These are phyloP conservation scores for Lydus trimaculatus DNA, from an alignment of 2,888 invertebrate genomes.

Conservation along the genomic window DNA sequence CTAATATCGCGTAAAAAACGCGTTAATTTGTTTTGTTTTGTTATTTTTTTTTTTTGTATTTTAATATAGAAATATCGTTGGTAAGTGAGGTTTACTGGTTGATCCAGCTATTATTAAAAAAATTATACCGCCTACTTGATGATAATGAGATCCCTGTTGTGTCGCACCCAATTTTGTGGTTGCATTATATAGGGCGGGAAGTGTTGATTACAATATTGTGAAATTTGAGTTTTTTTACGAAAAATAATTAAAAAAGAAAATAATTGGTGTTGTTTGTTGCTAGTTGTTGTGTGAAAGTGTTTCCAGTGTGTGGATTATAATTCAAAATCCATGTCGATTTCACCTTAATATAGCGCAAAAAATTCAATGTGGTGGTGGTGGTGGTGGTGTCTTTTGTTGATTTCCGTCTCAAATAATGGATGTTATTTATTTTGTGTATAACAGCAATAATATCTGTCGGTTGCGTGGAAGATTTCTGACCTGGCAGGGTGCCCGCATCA, in stretches of 20 bases:
- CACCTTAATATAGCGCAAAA: slow-evolving; percentile 32
- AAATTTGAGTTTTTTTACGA: not conserved
- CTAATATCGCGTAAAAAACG: slow-evolving; percentile 4
- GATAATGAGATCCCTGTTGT: no score
- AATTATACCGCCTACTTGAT: not conserved
- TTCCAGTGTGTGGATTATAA: slow-evolving; percentile 35
- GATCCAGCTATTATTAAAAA: not conserved
- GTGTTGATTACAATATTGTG: slow-evolving; percentile 16
- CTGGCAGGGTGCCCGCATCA: slow-evolving; percentile 74
- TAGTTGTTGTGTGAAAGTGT: slow-evolving; percentile 44
- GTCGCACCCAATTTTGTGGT: slow-evolving; percentile 7
- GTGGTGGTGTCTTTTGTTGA: not conserved
- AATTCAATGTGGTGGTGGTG: slow-evolving; percentile 2
- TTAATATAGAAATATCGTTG: not conserved
- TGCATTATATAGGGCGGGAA: slow-evolving; percentile 6
- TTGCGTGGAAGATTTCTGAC: slow-evolving; percentile 68
- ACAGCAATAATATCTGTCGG: not conserved
- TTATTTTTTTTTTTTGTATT: not conserved
- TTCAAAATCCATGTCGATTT: slow-evolving; percentile 40
- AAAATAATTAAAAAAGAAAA: no score
- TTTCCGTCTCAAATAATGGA: not conserved
- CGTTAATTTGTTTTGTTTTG: not conserved
- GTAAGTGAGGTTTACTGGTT: not conserved
- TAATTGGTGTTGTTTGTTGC: slow-evolving; percentile 6
- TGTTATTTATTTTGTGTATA: slow-evolving; percentile 5